These are phyloP conservation scores for Seriola quinqueradiata DNA, from an alignment of 2,113 vertebrate genomes.

Conservation along the genomic window DNA sequence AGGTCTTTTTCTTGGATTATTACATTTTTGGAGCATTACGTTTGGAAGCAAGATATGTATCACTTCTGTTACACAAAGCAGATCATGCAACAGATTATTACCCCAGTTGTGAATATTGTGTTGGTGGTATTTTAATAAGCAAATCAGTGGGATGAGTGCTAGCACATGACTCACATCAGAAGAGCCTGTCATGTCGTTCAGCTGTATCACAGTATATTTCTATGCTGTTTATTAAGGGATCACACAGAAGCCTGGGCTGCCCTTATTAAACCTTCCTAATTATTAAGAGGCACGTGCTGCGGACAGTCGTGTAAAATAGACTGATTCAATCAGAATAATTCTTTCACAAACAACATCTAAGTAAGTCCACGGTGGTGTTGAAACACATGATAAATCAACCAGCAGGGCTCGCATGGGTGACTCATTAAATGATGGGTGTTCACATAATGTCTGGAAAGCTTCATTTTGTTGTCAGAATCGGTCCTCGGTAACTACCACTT, in stretches of 20 bases:
- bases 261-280: slow-evolving; percentile 1
- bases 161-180: slow-evolving; percentile 23
- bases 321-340: slow-evolving; percentile 6
- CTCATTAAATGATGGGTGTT: slow-evolving; percentile 41
- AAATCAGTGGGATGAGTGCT: slow-evolving; percentile 25
- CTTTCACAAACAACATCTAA: slow-evolving; percentile 9
- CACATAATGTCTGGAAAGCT: slow-evolving; percentile 47
- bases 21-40: background rate
- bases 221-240: background rate
- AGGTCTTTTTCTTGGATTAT: background rate
- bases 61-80: slow-evolving; percentile 15
- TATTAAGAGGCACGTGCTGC: slow-evolving; percentile 1
- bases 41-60: background rate
- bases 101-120: background rate
- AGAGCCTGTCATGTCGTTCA: slow-evolving; percentile 24
- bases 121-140: slow-evolving; percentile 23
- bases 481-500: slow-evolving; percentile 67
- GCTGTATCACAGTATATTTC: background rate
- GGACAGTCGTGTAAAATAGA: background rate
- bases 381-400: slow-evolving; percentile 23
- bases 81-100: slow-evolving; percentile 20
- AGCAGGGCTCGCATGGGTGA: slow-evolving; percentile 19
- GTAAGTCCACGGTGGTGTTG: background rate
- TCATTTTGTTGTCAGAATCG: slow-evolving; percentile 64
- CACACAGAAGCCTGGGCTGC: background rate